phyloP scores from a whole-genome alignment of 2,797 vertebrate species.

The Micromesistius poutassou region DNA sequence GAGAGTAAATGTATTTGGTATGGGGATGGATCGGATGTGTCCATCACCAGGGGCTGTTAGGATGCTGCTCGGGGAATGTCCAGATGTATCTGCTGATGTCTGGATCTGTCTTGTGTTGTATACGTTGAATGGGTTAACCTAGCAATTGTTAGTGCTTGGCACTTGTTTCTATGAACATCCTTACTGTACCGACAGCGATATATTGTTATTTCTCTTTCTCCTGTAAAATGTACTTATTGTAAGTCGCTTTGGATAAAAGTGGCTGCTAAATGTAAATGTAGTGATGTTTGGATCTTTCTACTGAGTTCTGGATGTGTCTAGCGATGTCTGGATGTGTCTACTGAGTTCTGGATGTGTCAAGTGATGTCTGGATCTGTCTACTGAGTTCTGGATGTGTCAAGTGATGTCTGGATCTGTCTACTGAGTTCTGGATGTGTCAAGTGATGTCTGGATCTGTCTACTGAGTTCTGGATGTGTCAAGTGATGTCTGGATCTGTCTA shows the following conservation, averaged over 20 bases:
- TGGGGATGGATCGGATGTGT: not conserved
- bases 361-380: no score
- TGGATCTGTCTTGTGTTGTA: not conserved
- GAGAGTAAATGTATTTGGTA: not conserved
- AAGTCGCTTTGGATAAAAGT: not conserved
- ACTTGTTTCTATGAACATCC: no score
- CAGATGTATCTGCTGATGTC: not conserved
- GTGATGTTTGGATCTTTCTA: slow-evolving; percentile 9
- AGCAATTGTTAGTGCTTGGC: no score
- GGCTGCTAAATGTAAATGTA: no score
- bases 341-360: not conserved
- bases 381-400: no score
- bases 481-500: not conserved
- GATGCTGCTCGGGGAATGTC: not conserved
- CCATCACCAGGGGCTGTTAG: not conserved
- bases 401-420: slow-evolving; percentile 5
- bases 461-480: not conserved
- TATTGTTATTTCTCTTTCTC: no score
- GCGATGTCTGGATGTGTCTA: not conserved
- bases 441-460: slow-evolving; percentile 9
- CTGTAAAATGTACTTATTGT: no score
- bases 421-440: not conserved
- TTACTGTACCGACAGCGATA: no score
- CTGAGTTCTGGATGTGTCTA: not conserved
- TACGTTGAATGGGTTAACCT: no score